Base-by-base conservation (phyloP, 37 sponge, comb jelly and placozoan genomes). In the Sycon ciliatum region DNA sequence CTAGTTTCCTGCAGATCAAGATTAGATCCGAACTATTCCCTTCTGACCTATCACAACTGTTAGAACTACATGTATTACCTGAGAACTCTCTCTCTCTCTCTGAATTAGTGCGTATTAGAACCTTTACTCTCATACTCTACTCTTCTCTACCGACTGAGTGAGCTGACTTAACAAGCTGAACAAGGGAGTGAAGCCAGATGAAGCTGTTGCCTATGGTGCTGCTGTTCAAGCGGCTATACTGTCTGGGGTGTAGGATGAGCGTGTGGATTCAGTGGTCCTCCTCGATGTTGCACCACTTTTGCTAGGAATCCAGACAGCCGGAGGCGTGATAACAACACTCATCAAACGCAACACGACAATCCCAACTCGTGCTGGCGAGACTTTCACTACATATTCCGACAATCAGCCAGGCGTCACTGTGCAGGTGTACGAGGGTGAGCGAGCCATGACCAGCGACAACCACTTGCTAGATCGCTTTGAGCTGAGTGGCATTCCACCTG, bases 261-360 rank as follows among this genome's bases (percentile, higher is more conserved):
- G 32, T 6, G 76, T 94, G 0, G 90, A 94, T 57, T 90, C 89
- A 56, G 75, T 94, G 6, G 85, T 94, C 9, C 78, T 94, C 32
- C 57, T 94, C n/a, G 95, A 94, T 77, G 89, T 94, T 24, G 80
- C 84, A 56, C 95, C 95, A 4, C 93, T 92, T 60, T 92, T 89
- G 16, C 80, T 92, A 0, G 93, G 93, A 30, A 82, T 92, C 30
- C 90, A 89, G 77, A 94, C 90, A 27, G 95, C 90, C 42, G 90
- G 90, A 31, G 95, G 95, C 35, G 87, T 94, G 73, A 89, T 94
- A 87, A 94, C n/a, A n/a, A n/a, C n/a, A n/a, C n/a, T n/a, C n/a
- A n/a, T n/a, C n/a, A n/a, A n/a, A n/a, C n/a, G n/a, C 95, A 84
- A 79, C 80, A 79, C 77, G 9, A 75, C 67, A 55, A 81, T 94